Conservation (phyloP, 2,888 invertebrate genomes). For the Cabera pusaria region DNA sequence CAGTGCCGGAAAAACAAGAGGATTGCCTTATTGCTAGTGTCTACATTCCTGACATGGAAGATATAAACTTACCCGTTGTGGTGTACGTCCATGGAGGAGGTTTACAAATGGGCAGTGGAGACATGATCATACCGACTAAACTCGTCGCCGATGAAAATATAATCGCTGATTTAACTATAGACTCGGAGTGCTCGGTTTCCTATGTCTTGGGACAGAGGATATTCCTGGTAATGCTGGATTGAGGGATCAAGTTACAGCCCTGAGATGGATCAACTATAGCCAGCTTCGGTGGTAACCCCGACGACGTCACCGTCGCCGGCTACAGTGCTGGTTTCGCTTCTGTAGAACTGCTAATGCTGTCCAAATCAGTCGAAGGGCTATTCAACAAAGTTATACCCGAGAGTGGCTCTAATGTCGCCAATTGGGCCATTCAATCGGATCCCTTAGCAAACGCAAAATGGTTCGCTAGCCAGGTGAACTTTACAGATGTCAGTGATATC, state of each 20-base stretch:
- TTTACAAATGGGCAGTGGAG: constrained; percentile 54
- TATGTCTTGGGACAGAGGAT: constrained; percentile 57
- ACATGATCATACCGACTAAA: constrained; percentile 38
- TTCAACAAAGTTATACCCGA: constrained; percentile 55
- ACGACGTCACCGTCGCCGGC: constrained; percentile 56
- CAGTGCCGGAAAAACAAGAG: constrained; percentile 34
- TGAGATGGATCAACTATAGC: constrained; percentile 56
- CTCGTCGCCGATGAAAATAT: constrained; percentile 42
- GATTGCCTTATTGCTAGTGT: constrained; percentile 62
- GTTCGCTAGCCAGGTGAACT: constrained; percentile 45
- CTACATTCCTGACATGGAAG: constrained; percentile 48
- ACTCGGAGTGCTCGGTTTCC: constrained; percentile 50
- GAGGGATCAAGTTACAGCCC: constrained; percentile 59
- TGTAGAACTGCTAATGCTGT: constrained; percentile 52
- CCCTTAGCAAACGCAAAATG: constrained; percentile 50
- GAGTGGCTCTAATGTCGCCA: constrained; percentile 45
- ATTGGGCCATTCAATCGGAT: constrained; percentile 46
- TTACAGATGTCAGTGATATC: constrained; percentile 43
- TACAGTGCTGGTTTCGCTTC: constrained; percentile 56
- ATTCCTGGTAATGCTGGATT: constrained; percentile 63
- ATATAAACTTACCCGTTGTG: constrained; percentile 54
- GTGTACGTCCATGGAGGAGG: constrained; percentile 70
- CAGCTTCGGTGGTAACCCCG: constrained; percentile 56
- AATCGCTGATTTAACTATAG: constrained; percentile 56
- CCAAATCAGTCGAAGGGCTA: constrained; percentile 47